Base-by-base conservation (phyloP, 1,140 invertebrate genomes). In the Chrysomallon squamiferum region DNA sequence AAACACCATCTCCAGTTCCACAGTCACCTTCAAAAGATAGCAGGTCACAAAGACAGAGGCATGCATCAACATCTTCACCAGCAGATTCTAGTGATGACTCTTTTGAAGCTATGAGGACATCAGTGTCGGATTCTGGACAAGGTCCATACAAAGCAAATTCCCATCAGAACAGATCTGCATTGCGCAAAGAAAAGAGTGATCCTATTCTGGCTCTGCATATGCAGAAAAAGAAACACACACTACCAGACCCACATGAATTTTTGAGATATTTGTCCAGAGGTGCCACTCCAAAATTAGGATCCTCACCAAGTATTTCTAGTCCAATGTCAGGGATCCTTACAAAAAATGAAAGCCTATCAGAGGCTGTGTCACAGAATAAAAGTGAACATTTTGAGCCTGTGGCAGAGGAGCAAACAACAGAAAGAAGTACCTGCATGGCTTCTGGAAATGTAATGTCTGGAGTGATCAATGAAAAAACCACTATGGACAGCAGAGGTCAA, bases 171-270 rank as follows among this genome's bases (percentile, higher is more conserved):
- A 33, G 25, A 25, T 13, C 13, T n/a, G 45, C 20, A n/a, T 41
- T 69, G 62, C 13, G 62, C 18, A 69, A 69, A 38, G 67, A 50
- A 54, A 62, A 58, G 35, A 69, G 67, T 65, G 67, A 69, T 58
- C 67, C 67, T 0, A 69, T 69, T 49, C 35, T 69, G 29, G 67
- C 67, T 52, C 62, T 69, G 32, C 47, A 65, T 25, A 60, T 63
- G 45, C 67, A 69, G 32, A 30, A 56, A 6, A 69, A 69, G 50
- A 69, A 69, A 38, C 67, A 69, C 11, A 69, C 67, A 11, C 38
- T 64, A 18, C 67, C 67, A 18, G 62, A 69, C 47, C 67, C 67
- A 30, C 20, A 61, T 18, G 58, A 54, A 45, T 43, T 65, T 49
- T 45, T 49, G n/a, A 69, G 65, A 62, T 69, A 63, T 59, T 29